These are phyloP conservation scores for Lypha dubia DNA, from an alignment of 2,888 invertebrate genomes.

Conservation along the genomic window DNA sequence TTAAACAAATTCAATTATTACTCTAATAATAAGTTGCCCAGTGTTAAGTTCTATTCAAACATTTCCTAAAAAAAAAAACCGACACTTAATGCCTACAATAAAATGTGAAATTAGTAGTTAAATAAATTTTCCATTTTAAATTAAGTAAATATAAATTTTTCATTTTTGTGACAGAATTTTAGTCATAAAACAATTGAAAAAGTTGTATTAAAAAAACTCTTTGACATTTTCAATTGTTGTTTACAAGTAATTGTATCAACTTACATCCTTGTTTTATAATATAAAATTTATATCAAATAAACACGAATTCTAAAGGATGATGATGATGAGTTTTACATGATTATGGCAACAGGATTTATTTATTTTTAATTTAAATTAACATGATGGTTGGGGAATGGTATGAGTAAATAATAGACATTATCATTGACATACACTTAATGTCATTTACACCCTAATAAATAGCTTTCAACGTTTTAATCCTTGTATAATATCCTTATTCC, in stretches of 20 bases:
- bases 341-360: not conserved
- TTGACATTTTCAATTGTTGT: slow-evolving; percentile 39
- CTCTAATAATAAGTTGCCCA: no score
- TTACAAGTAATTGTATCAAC: slow-evolving; percentile 42
- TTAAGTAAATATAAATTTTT: no score
- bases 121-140: no score
- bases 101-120: no score
- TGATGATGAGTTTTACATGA: no score
- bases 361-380: slow-evolving; percentile 12
- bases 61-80: no score
- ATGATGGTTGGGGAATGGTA: not conserved
- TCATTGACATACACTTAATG: slow-evolving; percentile 72
- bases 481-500: slow-evolving; percentile 23
- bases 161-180: no score
- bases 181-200: not conserved
- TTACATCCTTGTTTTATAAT: slow-evolving; percentile 14
- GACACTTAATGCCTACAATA: no score
- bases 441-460: slow-evolving; percentile 67
- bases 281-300: not conserved
- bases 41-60: no score
- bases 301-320: not conserved
- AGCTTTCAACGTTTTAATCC: slow-evolving; percentile 56
- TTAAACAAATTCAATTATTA: no score
- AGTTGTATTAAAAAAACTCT: not conserved
- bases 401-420: slow-evolving; percentile 39